A percentile compares a stretch with the other conserved stretches of the same genome.
Evolutionary conservation across 2,888 invertebrate genomes (phyloP).

Genomic region (Leucozona laternaria): DNA sequence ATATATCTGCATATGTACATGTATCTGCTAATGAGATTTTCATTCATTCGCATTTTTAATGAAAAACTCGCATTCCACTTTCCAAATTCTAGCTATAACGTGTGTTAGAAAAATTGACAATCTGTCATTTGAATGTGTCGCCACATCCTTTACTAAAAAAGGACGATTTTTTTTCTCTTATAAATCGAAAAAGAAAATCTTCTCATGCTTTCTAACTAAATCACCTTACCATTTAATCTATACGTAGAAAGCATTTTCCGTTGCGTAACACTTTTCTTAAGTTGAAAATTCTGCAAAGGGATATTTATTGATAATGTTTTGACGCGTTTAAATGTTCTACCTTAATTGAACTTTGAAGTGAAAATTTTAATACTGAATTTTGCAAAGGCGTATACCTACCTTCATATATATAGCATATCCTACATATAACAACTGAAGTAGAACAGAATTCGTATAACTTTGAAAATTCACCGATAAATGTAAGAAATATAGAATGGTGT

Average conservation of each 20-base stretch:
- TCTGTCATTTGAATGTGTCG: constrained; percentile 20
- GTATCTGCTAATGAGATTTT: constrained; percentile 23
- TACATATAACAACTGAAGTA: neutral
- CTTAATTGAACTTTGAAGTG: constrained; percentile 11
- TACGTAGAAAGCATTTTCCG: neutral
- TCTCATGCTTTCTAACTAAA: neutral
- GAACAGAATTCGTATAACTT: neutral
- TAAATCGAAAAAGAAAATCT: constrained; percentile 19
- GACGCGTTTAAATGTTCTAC: neutral
- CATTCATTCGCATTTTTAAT: neutral
- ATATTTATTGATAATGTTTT: constrained; percentile 11
- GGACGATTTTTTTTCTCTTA: constrained; percentile 7
- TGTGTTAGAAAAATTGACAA: constrained; percentile 19
- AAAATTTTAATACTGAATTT: neutral
- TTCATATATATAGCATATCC: no score
- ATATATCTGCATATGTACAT: no score
- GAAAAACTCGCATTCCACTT: constrained; percentile 2
- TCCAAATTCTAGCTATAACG: neutral
- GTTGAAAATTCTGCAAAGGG: neutral
- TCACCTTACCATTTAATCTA: no score
- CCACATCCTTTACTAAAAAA: constrained; percentile 1
- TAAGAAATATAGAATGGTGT: neutral
- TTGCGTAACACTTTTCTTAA: constrained; percentile 1
- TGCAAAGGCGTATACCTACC: neutral
- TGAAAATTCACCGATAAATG: constrained; percentile 1